phyloP scores from a whole-genome alignment of 2,797 vertebrate genomes.

The Choloepus didactylus region DNA sequence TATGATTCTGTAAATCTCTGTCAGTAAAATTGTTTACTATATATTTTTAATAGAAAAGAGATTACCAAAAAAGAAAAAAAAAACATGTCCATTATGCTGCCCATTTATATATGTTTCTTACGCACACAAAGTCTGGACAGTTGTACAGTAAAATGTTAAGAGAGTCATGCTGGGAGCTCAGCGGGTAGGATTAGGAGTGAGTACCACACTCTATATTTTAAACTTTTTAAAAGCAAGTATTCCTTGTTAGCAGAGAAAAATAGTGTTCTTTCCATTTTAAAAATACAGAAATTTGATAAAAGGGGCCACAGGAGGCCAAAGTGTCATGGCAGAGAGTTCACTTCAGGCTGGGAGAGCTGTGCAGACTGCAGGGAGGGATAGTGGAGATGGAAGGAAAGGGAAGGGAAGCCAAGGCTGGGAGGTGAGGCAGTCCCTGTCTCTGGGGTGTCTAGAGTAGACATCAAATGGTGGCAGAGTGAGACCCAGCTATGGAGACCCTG shows the following conservation, averaged over 20 bases:
- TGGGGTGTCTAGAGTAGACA: too few relatives aligned
- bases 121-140: neutral
- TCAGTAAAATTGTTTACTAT: neutral
- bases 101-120: neutral
- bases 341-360: neutral
- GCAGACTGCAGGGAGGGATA: fast-evolving
- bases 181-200: neutral
- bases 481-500: neutral
- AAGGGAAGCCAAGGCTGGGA: too few relatives aligned
- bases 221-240: neutral
- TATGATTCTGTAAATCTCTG: neutral
- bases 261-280: neutral
- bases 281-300: neutral
- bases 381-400: neutral
- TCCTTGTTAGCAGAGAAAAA: neutral
- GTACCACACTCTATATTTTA: neutral
- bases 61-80: neutral
- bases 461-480: too few relatives aligned
- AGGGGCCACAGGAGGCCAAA: neutral
- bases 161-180: neutral
- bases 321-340: neutral
- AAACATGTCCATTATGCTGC: neutral
- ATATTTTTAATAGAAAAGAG: neutral
- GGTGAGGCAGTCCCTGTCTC: neutral
- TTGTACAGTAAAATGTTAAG: neutral